Percentiles rank a stretch among this genome's conserved stretches.
Conservation (phyloP, 64 coral and sea anemone genomes). For the Pocillopora verrucosa region DNA sequence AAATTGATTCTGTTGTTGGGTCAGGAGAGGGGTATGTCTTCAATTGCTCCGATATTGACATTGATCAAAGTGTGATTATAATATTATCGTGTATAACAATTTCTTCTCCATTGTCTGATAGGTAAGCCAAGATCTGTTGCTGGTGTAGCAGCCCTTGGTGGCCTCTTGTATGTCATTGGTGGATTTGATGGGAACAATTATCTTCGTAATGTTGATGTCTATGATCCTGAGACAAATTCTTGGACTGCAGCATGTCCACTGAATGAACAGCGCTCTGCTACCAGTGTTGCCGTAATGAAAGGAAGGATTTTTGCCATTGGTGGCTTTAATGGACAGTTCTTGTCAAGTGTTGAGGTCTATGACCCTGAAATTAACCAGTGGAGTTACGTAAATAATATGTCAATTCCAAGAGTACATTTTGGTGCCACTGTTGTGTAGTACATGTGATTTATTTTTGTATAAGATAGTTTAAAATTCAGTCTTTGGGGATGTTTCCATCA, state of each 20-base stretch:
- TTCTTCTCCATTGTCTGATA: conserved; percentile 17
- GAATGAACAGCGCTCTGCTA: conserved; percentile 76
- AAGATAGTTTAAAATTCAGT: too few relatives aligned
- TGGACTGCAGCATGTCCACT: conserved; percentile 74
- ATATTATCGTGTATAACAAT: too few relatives aligned
- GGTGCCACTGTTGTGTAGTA: conserved; percentile 83
- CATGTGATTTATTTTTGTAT: too few relatives aligned
- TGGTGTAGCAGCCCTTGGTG: conserved; percentile 74
- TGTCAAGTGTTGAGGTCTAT: conserved; percentile 84
- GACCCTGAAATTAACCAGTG: conserved; percentile 78
- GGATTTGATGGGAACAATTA: conserved; percentile 92
- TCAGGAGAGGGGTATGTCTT: too few relatives aligned
- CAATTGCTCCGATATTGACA: too few relatives aligned
- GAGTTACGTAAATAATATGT: conserved; percentile 77
- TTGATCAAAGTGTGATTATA: too few relatives aligned
- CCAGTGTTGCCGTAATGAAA: conserved; percentile 87
- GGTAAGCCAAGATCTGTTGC: conserved; percentile 91
- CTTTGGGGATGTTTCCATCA: too few relatives aligned
- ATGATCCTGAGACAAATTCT: conserved; percentile 80
- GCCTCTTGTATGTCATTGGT: conserved; percentile 76
- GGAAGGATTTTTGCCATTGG: conserved; percentile 86
- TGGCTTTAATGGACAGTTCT: conserved; percentile 99
- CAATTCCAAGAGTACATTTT: conserved; percentile 94
- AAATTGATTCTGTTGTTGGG: too few relatives aligned
- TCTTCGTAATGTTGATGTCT: conserved; percentile 80